A percentile compares a stretch with the other conserved stretches of the same genome.
Evolutionary conservation across 2,888 invertebrate species (phyloP).

Genomic region (Marasmarcha lunaedactyla): DNA sequence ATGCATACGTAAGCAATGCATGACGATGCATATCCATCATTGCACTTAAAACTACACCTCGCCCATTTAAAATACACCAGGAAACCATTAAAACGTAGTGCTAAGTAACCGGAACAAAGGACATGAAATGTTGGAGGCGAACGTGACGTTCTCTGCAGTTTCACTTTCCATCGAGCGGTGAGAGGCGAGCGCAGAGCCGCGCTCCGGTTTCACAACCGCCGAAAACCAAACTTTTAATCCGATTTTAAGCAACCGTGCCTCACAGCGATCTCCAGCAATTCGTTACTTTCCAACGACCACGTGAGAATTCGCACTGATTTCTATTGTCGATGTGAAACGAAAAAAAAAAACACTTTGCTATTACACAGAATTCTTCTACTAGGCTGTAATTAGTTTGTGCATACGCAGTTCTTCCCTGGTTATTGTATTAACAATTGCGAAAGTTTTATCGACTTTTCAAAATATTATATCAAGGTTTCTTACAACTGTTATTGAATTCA

Average conservation of each 20-base stretch:
- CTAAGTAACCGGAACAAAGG: conserved; percentile 53
- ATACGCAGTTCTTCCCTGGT: not conserved
- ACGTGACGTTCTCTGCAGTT: conserved; percentile 55
- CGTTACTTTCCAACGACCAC: not conserved
- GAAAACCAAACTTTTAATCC: conserved; percentile 22
- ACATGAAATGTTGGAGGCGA: conserved; percentile 41
- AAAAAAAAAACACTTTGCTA: not conserved
- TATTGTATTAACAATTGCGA: not conserved
- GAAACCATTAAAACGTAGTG: not conserved
- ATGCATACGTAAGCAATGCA: no score
- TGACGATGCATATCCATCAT: no score
- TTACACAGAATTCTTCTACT: not conserved
- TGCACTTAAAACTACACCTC: no score
- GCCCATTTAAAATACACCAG: not conserved
- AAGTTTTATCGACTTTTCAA: no score
- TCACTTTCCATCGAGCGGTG: conserved; percentile 66
- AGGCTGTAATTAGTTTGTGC: not conserved
- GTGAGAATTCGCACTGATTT: not conserved
- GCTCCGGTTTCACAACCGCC: conserved; percentile 63
- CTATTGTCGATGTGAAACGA: not conserved
- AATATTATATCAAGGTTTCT: no score
- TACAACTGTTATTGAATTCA: no score
- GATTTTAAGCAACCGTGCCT: not conserved
- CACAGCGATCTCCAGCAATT: not conserved
- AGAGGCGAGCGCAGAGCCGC: conserved; percentile 62